Evolutionary conservation across 2,888 invertebrate species (phyloP).

Genomic region (Ametastegia equiseti): DNA sequence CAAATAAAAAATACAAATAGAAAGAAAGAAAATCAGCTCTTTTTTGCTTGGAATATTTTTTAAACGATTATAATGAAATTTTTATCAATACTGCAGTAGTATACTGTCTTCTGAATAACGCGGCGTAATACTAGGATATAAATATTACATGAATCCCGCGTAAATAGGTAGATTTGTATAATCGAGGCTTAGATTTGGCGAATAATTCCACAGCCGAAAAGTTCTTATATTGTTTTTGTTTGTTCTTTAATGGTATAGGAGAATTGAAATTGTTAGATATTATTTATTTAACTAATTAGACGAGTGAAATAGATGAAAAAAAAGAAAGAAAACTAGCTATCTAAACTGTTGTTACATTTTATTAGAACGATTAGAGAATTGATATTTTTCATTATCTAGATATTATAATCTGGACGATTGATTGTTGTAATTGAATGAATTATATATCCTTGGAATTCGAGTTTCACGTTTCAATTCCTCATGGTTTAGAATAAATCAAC

Average conservation of each 20-base stretch:
- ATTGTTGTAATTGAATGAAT: not conserved
- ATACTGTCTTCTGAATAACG: constrained; percentile 13
- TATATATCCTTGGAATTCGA: not conserved
- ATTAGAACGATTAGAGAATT: not conserved
- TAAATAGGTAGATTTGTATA: not conserved
- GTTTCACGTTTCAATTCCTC: too few species aligned
- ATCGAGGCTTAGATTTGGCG: not conserved
- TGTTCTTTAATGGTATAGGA: not conserved
- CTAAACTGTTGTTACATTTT: not conserved
- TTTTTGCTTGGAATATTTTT: constrained; percentile 14
- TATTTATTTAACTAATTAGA: not conserved
- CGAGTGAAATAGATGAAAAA: too few species aligned
- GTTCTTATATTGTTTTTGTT: not conserved
- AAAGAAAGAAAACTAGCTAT: not conserved
- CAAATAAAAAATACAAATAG: not conserved
- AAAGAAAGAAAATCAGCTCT: not conserved
- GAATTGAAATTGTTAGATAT: not conserved
- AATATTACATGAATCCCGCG: not conserved
- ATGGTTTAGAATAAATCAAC: too few species aligned
- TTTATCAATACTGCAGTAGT: constrained; percentile 21
- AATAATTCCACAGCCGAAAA: not conserved
- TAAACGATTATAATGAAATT: not conserved
- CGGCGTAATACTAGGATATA: not conserved
- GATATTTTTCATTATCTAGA: not conserved
- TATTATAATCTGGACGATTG: not conserved